Percentiles rank a stretch among this genome's conserved stretches.
phyloP scores from a whole-genome alignment of 2,888 invertebrate genomes.

The Oegoconia quadripuncta region DNA sequence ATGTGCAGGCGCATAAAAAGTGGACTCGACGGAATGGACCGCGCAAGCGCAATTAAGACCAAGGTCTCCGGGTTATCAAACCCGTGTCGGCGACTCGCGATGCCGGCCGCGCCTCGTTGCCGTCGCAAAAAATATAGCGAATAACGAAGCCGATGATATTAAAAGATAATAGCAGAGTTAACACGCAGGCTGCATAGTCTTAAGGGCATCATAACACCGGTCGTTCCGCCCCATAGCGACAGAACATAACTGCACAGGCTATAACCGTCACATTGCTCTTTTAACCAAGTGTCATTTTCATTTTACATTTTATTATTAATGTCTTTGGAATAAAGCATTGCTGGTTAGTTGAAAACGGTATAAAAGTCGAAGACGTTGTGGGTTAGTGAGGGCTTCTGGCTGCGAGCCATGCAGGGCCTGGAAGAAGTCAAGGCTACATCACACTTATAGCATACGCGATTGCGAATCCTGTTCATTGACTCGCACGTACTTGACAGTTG shows the following conservation, averaged over 20 bases:
- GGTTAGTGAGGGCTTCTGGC: constrained; percentile 71
- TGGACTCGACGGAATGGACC: constrained; percentile 72
- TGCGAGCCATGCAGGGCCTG: constrained; percentile 49
- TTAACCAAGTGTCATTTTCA: too few species aligned
- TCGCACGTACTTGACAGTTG: constrained; percentile 70
- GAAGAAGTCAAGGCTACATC: constrained; percentile 65
- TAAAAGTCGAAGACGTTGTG: constrained; percentile 47
- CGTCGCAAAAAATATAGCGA: constrained; percentile 72
- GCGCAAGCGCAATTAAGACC: constrained; percentile 78
- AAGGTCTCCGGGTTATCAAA: constrained; percentile 80
- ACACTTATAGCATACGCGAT: constrained; percentile 68
- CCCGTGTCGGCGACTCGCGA: constrained; percentile 67
- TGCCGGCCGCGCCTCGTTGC: constrained; percentile 62
- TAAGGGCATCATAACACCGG: constrained; percentile 41
- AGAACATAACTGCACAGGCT: constrained; percentile 26
- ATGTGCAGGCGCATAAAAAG: constrained; percentile 78
- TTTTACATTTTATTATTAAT: too few species aligned
- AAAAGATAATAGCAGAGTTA: constrained; percentile 71
- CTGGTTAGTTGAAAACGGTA: constrained; percentile 23
- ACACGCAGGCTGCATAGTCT: constrained; percentile 58
- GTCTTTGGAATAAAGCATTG: too few species aligned
- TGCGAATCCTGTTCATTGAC: constrained; percentile 71
- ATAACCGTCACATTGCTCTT: constrained; percentile 20
- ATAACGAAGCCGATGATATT: constrained; percentile 75
- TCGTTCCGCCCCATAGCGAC: constrained; percentile 33